Base-by-base conservation (phyloP, 2,888 invertebrate species). In the Eudemis profundana region DNA sequence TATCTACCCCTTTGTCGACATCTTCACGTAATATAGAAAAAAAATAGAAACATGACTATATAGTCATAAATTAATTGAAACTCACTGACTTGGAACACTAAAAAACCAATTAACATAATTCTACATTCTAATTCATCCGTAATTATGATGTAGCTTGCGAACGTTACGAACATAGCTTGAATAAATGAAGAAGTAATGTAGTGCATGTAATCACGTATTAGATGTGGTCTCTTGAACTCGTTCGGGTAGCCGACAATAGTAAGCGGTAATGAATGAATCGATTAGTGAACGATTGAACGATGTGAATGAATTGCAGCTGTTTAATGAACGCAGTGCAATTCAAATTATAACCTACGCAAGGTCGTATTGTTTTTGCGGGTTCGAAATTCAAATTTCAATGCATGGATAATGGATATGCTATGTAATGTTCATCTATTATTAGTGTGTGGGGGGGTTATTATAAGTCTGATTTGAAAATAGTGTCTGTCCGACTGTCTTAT, bases 191-290 rank as follows among this genome's bases (percentile, higher is more conserved):
- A 33, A 63, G 63, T 57, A 14, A 27, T 36, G 33, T 27, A 59
- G n/a, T 53, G 51, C 65, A 62, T 61, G 70, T 33, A 66, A 60
- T 59, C 47, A 56, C 50, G 66, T 65, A n/a, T 14, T 17, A 66
- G 62, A 42, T 60, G 56, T 17, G 36, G 63, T 50, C 33, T 27
- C 50, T 60, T 36, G 36, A 19, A 17, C 66, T 61, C 46, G 29
- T 36, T 27, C 19, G 59, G 42, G 14, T 65, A 69, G 19, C 29
- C 50, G 33, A 54, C 56, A 56, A 47, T 51, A 53, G 40, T 59
- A 59, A 69, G 65, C 67, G 68, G 68, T 76, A 79, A 79, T 83
- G 79, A 83, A 83, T 83, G 79, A 82, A 80, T 76, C 70, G 68
- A 80, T 78, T 66, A 57, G 72, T 61, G 65, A 63, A 75, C 77